Evolutionary conservation across 2,888 invertebrate species (phyloP).

Genomic region (Amiota mariae): DNA sequence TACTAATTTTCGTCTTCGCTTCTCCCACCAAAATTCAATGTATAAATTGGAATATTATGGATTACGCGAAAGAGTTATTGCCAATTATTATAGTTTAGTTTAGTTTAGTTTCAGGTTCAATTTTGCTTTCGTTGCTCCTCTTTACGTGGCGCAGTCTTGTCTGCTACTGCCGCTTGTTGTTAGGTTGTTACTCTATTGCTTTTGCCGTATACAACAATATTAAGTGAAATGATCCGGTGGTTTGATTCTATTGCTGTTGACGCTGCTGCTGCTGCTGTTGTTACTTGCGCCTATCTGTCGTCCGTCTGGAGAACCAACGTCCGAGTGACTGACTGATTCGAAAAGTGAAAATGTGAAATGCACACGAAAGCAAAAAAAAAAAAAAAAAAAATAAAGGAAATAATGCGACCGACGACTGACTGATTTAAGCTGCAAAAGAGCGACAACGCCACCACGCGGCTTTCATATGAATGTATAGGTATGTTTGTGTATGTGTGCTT

Average conservation of each 20-base stretch:
- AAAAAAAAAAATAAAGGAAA: not conserved
- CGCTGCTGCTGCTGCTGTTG: too few relatives aligned
- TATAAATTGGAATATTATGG: too few relatives aligned
- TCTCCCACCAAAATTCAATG: too few relatives aligned
- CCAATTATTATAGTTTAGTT: not conserved
- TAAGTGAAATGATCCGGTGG: too few relatives aligned
- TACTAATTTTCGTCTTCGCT: too few relatives aligned
- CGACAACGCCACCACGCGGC: too few relatives aligned
- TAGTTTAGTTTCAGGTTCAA: too few relatives aligned
- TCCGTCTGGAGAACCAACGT: not conserved
- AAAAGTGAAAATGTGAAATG: slow-evolving; percentile 36
- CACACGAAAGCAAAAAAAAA: slow-evolving; percentile 26
- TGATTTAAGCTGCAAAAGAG: not conserved
- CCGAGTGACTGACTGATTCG: slow-evolving; percentile 16
- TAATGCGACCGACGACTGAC: not conserved
- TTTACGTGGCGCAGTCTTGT: too few relatives aligned
- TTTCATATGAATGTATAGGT: not conserved
- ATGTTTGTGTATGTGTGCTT: not conserved
- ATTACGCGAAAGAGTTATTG: not conserved
- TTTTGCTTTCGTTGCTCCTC: too few relatives aligned
- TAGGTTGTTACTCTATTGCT: not conserved
- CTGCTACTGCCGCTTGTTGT: too few relatives aligned
- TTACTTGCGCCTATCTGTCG: not conserved
- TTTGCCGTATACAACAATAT: too few relatives aligned
- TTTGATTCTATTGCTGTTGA: too few relatives aligned